Base-by-base conservation (phyloP, 2,113 vertebrate species). In the Potamarius usumacintae region DNA sequence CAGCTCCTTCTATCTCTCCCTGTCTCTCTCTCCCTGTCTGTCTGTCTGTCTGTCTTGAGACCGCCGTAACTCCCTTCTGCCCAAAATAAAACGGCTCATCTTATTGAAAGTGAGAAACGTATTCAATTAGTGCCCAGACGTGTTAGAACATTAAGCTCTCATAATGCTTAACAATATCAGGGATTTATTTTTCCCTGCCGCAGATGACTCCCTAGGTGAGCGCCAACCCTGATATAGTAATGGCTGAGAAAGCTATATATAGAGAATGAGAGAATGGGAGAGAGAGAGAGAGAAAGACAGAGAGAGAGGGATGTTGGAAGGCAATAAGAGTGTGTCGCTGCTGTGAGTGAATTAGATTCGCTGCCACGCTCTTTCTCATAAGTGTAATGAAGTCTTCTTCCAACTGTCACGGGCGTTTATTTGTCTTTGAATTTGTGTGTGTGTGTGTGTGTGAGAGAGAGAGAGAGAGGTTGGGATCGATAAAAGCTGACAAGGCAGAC, bases 91-190 rank as follows among this genome's bases (percentile, higher is more conserved):
- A 87, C 42, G 71, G 83, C 85, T 89, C 88, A 60, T 77, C 91
- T 89, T 80, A 92, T 79, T 88, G 89, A 82, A 90, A 94, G 87
- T 87, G 85, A 90, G 92, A 90, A 91, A 90, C 85, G 89, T 87
- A 88, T 93, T 93, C 88, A 92, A 92, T 93, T 93, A 94, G 92
- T 92, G 92, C 92, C 92, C 65, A 90, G 90, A 87, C 81, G 71
- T 90, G 90, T 93, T 93, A 92, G 93, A 93, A 93, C 91, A 94
- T 94, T 94, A 93, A 92, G 91, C 89, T 90, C 89, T 90, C 91
- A 92, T 93, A 93, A 93, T 93, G 88, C 91, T 92, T 86, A 91
- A 92, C 84, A 80, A 91, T 93, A 92, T 92, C 86, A 76, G 81
- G 88, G 91, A 93, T 92, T 94, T 94, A 94, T 93, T 93, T 91